phyloP scores from a whole-genome alignment of 1,140 invertebrate genomes.

The Melitaea cinxia region DNA sequence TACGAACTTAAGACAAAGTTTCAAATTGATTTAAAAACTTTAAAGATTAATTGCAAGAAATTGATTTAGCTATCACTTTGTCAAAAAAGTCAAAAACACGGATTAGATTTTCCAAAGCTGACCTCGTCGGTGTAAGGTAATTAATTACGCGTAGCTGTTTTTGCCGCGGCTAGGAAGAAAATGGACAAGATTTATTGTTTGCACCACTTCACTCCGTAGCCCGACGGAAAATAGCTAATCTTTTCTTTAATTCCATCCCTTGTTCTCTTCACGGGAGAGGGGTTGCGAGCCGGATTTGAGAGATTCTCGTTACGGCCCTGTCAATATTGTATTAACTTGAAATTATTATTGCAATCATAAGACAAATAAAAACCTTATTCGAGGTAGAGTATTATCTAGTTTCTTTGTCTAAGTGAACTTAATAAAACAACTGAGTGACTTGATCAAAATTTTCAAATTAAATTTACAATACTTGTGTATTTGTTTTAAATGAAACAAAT shows the following conservation, averaged over 20 bases:
- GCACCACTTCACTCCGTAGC: slow-evolving; percentile 56
- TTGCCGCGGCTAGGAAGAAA: slow-evolving; percentile 66
- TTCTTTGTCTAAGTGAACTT: too few species aligned
- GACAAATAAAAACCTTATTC: neutral
- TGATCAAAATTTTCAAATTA: too few species aligned
- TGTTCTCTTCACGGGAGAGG: slow-evolving; percentile 47
- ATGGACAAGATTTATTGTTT: slow-evolving; percentile 71
- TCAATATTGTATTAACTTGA: slow-evolving; percentile 40
- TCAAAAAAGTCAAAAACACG: slow-evolving; percentile 64
- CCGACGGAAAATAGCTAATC: slow-evolving; percentile 49
- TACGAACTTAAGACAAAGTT: neutral
- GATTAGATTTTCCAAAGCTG: slow-evolving; percentile 62
- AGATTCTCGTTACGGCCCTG: slow-evolving; percentile 47
- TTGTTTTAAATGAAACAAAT: too few species aligned
- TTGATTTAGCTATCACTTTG: slow-evolving; percentile 62
- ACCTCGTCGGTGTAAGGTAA: slow-evolving; percentile 60
- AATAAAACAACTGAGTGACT: too few species aligned
- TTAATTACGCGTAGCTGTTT: slow-evolving; percentile 68
- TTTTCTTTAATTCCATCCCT: slow-evolving; percentile 67
- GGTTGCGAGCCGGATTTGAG: slow-evolving; percentile 49
- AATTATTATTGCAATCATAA: slow-evolving; percentile 25
- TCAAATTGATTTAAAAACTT: neutral
- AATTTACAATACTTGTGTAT: too few species aligned
- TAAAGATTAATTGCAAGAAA: slow-evolving; percentile 32
- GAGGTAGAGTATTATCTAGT: too few species aligned